phyloP scores from a whole-genome alignment of 2,797 vertebrate genomes.

The Macroramphosus scolopax region DNA sequence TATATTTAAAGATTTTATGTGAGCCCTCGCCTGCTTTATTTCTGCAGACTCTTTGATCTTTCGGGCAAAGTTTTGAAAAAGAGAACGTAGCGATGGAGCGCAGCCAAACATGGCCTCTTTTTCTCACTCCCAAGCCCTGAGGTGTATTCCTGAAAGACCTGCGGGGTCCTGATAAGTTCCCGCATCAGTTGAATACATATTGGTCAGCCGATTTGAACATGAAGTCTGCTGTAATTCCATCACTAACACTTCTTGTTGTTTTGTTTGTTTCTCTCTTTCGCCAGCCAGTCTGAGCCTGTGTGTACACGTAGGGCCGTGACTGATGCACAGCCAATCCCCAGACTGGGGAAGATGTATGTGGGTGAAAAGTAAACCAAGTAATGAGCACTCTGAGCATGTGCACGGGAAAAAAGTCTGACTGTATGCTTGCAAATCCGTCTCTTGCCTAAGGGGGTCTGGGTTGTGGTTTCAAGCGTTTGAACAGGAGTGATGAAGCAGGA shows the following conservation, averaged over 20 bases:
- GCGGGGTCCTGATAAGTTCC: slow-evolving; percentile 17
- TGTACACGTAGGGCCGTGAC: slow-evolving; percentile 48
- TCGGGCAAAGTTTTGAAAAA: slow-evolving; percentile 30
- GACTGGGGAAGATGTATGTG: slow-evolving; percentile 34
- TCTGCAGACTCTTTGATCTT: slow-evolving; percentile 38
- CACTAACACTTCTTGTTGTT: slow-evolving; percentile 28
- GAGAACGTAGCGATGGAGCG: slow-evolving; percentile 4
- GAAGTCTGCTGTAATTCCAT: slow-evolving; percentile 35
- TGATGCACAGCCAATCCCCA: slow-evolving; percentile 54
- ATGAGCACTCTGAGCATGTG: slow-evolving; percentile 46
- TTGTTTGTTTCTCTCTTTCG: slow-evolving; percentile 40
- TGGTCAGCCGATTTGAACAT: slow-evolving; percentile 21
- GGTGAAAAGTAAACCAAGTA: slow-evolving; percentile 55
- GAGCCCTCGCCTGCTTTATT: slow-evolving; percentile 37
- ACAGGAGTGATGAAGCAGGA: slow-evolving; percentile 56
- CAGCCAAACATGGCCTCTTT: slow-evolving; percentile 9
- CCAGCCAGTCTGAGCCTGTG: slow-evolving; percentile 51
- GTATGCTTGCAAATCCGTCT: slow-evolving; percentile 33
- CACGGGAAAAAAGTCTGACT: slow-evolving; percentile 45
- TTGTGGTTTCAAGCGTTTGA: slow-evolving; percentile 63
- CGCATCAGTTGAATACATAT: slow-evolving; percentile 3
- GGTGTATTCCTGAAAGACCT: slow-evolving; percentile 14
- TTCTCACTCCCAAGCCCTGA: slow-evolving; percentile 2
- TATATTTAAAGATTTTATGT: slow-evolving; percentile 33
- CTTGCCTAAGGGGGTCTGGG: slow-evolving; percentile 52